Evolutionary conservation across 2,113 vertebrate genomes (phyloP).

Genomic region (Hippocampus comes): DNA sequence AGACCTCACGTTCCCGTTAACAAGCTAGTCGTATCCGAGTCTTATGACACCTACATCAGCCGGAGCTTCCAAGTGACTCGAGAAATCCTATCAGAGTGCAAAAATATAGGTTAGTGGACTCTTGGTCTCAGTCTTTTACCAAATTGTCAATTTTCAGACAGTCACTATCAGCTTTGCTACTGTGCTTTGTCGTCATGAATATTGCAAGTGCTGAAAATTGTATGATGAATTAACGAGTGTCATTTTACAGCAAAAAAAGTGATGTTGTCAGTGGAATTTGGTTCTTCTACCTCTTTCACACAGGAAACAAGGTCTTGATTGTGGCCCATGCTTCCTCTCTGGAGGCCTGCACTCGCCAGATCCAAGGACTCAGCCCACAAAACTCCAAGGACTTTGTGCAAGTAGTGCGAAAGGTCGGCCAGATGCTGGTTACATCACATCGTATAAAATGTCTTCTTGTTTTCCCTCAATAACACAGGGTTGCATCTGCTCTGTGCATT

Average conservation of each 20-base stretch:
- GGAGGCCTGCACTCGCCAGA: conserved; percentile 95
- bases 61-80: conserved; percentile 95
- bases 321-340: conserved; percentile 97
- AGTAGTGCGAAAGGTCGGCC: conserved; percentile 92
- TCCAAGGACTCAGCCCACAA: conserved; percentile 91
- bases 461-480: conserved; percentile 10
- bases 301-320: conserved; percentile 93
- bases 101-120: conserved; percentile 78
- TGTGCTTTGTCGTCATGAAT: background rate
- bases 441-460: background rate
- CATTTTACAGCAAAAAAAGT: conserved; percentile 15
- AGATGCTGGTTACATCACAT: background rate
- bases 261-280: conserved; percentile 30
- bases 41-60: conserved; percentile 93
- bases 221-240: conserved; percentile 2
- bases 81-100: conserved; percentile 92
- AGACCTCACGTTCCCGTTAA: conserved; percentile 95
- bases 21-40: conserved; percentile 87
- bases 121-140: background rate
- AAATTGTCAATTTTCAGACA: background rate
- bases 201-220: conserved; percentile 1
- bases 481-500: conserved; percentile 29
- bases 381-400: conserved; percentile 98
- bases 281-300: conserved; percentile 38
- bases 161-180: background rate